These are phyloP conservation scores for Thalassoma bifasciatum DNA, from an alignment of 2,113 vertebrate genomes.

Conservation along the genomic window DNA sequence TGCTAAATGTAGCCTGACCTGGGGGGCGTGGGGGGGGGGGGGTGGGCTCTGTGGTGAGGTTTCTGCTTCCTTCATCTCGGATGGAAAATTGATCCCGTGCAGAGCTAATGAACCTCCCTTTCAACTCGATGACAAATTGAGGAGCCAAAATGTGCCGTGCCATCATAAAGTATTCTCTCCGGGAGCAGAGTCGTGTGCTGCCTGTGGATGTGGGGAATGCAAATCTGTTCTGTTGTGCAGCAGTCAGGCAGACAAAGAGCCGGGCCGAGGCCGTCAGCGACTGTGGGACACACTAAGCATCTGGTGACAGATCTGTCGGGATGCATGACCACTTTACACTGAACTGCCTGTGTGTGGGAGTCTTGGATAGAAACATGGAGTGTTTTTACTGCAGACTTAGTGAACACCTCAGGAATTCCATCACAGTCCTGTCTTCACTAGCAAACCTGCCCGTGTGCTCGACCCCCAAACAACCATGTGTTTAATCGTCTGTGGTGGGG, in stretches of 20 bases:
- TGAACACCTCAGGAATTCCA: constrained; percentile 80
- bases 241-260: constrained; percentile 74
- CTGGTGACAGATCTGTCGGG: constrained; percentile 79
- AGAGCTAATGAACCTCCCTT: constrained; percentile 66
- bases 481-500: constrained; percentile 61
- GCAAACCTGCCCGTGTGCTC: constrained; percentile 72
- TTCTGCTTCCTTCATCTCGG: constrained; percentile 21
- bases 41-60: background rate
- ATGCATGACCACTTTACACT: constrained; percentile 81
- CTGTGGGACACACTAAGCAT: constrained; percentile 73
- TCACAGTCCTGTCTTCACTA: constrained; percentile 72
- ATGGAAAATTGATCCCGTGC: constrained; percentile 23
- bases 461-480: constrained; percentile 55
- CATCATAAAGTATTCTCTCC: constrained; percentile 50
- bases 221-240: constrained; percentile 62
- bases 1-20: constrained; percentile 41
- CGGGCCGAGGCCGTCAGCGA: constrained; percentile 73
- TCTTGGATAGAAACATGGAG: constrained; percentile 49
- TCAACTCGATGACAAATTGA: constrained; percentile 63
- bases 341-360: constrained; percentile 66
- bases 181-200: constrained; percentile 45
- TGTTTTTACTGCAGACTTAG: constrained; percentile 82
- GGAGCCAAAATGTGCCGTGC: constrained; percentile 51
- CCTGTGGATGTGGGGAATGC: constrained; percentile 70
- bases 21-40: no score